A percentile compares a stretch with the other conserved stretches of the same genome.
These are phyloP conservation scores for Leucopternis melanops DNA, from an alignment of 2,113 vertebrate genomes.

Conservation along the genomic window DNA sequence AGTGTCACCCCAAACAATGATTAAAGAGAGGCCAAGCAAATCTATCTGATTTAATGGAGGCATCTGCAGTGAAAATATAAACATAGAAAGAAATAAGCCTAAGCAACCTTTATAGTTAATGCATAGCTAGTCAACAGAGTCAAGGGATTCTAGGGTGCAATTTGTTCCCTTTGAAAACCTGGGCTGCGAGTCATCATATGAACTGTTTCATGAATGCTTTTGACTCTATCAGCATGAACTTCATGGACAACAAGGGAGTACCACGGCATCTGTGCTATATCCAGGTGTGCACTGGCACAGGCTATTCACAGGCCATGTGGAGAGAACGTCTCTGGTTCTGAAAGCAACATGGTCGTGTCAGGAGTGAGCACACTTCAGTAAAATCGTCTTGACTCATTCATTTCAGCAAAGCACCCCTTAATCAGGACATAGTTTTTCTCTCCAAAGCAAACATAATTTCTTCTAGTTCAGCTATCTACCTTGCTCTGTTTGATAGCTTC, in stretches of 20 bases:
- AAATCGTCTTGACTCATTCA: neutral
- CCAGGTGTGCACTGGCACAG: neutral
- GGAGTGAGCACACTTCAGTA: neutral
- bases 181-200: neutral
- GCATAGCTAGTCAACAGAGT: neutral
- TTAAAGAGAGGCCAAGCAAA: neutral
- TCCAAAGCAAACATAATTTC: neutral
- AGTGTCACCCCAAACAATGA: neutral
- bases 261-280: neutral
- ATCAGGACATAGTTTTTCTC: neutral
- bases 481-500: neutral
- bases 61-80: neutral
- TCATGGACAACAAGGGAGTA: neutral
- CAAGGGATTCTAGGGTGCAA: too few relatives aligned
- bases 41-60: neutral
- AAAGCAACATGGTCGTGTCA: accelerated
- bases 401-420: neutral
- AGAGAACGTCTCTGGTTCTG: neutral
- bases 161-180: neutral
- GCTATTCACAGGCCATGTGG: accelerated
- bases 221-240: neutral
- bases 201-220: neutral
- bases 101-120: neutral
- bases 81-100: neutral
- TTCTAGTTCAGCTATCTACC: neutral